These are phyloP conservation scores for Poeciliopsis gracilis DNA, from an alignment of 2,797 vertebrate species.

Conservation along the genomic window DNA sequence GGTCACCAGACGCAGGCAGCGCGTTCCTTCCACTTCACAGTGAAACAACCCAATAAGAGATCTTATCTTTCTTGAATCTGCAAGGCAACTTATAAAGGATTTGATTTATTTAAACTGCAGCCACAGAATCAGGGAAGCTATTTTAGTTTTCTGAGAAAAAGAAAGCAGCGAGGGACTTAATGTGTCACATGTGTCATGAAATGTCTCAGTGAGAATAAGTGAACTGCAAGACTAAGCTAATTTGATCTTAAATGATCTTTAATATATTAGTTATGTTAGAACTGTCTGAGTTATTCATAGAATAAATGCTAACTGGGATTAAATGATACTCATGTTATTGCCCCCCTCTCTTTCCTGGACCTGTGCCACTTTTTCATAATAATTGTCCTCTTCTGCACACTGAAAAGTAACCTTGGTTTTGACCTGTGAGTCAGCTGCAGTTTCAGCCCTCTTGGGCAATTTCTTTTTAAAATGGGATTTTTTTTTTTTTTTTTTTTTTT, in stretches of 20 bases:
- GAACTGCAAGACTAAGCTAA: neutral
- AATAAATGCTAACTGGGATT: slow-evolving; percentile 18
- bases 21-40: neutral
- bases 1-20: neutral
- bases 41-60: too few species aligned
- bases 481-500: slow-evolving; percentile 27
- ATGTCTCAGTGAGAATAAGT: neutral
- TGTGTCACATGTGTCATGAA: neutral
- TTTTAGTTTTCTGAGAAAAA: neutral
- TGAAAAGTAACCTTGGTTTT: slow-evolving; percentile 48
- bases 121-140: neutral
- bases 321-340: slow-evolving; percentile 45
- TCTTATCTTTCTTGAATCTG: neutral
- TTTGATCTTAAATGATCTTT: neutral
- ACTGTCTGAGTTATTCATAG: slow-evolving; percentile 33
- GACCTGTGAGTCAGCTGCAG: slow-evolving; percentile 57
- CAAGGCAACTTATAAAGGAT: neutral
- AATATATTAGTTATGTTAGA: neutral
- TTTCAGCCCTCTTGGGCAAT: slow-evolving; percentile 18
- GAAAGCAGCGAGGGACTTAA: neutral
- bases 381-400: slow-evolving; percentile 11
- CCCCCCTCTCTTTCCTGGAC: slow-evolving; percentile 48
- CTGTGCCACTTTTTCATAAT: slow-evolving; percentile 53
- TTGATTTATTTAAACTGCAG: neutral
- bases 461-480: slow-evolving; percentile 14